phyloP scores from a whole-genome alignment of 2,888 invertebrate genomes.

The Petrolisthes cinctipes region DNA sequence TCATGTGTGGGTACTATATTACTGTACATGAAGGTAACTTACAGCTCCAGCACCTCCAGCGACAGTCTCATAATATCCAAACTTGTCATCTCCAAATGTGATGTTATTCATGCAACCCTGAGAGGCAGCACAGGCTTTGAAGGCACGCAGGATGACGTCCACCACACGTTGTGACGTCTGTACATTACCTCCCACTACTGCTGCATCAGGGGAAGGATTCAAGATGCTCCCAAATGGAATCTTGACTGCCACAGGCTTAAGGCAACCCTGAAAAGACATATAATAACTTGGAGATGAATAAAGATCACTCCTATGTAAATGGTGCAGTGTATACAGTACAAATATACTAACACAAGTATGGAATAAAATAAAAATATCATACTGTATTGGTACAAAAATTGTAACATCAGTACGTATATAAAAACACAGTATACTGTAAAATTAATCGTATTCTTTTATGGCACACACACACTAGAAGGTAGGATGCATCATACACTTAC shows the following conservation, averaged over 20 bases:
- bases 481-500: no score
- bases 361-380: no score
- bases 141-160: constrained; percentile 85
- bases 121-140: constrained; percentile 77
- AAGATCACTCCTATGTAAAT: no score
- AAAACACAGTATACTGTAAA: no score
- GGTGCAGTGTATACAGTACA: no score
- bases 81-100: constrained; percentile 90
- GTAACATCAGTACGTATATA: no score
- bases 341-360: no score
- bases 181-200: constrained; percentile 99
- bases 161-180: constrained; percentile 97
- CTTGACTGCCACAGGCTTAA: constrained; percentile 86
- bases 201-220: constrained; percentile 91
- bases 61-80: constrained; percentile 99
- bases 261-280: constrained; percentile 81
- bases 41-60: constrained; percentile 98
- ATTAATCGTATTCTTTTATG: no score
- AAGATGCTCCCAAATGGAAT: constrained; percentile 89
- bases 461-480: no score
- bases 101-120: constrained; percentile 99
- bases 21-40: constrained; percentile 70
- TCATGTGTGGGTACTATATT: background rate
- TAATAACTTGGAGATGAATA: no score
- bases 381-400: no score